Conservation (phyloP, 2,888 invertebrate genomes). For the Poecilus cupreus region DNA sequence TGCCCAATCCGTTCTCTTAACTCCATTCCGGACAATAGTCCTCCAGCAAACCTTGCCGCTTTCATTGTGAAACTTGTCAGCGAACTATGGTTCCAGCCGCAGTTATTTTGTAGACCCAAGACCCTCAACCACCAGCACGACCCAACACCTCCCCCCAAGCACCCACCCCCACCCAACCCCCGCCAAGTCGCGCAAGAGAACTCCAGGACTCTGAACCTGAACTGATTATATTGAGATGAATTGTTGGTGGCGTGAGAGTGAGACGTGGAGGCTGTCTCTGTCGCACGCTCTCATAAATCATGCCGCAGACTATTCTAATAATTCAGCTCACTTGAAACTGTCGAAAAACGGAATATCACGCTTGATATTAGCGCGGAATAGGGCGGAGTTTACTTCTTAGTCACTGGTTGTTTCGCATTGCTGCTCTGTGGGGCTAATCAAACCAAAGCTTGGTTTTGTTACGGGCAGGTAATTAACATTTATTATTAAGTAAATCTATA, state of each 20-base stretch:
- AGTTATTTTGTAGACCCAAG: slow-evolving; percentile 36
- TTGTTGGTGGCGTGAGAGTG: slow-evolving; percentile 35
- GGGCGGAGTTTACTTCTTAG: too few relatives aligned
- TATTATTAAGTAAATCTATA: too few relatives aligned
- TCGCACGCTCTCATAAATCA: slow-evolving; percentile 23
- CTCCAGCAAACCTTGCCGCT: slow-evolving; percentile 8
- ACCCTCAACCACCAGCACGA: not conserved
- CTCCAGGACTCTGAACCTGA: not conserved
- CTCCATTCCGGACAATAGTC: slow-evolving; percentile 27
- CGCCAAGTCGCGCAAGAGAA: not conserved
- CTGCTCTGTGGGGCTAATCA: too few relatives aligned
- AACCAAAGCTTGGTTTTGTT: too few relatives aligned
- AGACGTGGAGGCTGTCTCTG: not conserved
- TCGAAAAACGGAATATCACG: slow-evolving; percentile 43
- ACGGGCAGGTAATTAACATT: too few relatives aligned
- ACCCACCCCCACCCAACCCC: not conserved
- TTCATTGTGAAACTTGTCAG: slow-evolving; percentile 43
- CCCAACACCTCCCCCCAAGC: not conserved
- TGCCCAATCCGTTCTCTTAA: not conserved
- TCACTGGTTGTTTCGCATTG: too few relatives aligned
- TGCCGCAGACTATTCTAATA: slow-evolving; percentile 44
- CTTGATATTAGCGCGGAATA: slow-evolving; percentile 5
- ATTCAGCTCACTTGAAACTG: slow-evolving; percentile 46
- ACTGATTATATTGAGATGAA: slow-evolving; percentile 50
- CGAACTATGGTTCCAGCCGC: slow-evolving; percentile 5